These are phyloP conservation scores for Chrysochloris asiatica DNA, from an alignment of 2,113 vertebrate species.

Conservation along the genomic window DNA sequence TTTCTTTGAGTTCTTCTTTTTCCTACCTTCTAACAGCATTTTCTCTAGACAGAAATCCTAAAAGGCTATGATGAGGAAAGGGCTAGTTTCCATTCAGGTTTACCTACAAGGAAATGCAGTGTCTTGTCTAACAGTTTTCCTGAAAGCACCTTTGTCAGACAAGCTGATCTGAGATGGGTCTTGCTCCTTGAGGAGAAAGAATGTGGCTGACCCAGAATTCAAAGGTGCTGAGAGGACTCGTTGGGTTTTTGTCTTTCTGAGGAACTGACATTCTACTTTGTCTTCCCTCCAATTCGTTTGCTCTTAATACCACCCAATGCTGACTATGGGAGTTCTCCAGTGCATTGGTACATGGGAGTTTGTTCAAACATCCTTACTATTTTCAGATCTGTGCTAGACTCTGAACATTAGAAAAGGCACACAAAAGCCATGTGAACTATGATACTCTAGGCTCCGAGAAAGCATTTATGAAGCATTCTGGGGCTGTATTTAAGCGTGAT, in stretches of 20 bases:
- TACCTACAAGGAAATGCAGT: constrained; percentile 34
- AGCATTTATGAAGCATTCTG: background rate
- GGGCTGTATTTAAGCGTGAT: background rate
- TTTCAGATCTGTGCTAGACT: background rate
- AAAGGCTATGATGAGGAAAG: constrained; percentile 55
- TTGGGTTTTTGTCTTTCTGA: background rate
- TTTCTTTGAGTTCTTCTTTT: constrained; percentile 65
- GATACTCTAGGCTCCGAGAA: accelerated
- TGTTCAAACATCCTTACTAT: background rate
- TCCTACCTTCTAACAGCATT: constrained; percentile 56
- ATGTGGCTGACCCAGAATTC: background rate
- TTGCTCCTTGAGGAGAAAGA: background rate
- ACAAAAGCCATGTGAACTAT: accelerated
- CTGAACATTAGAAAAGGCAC: accelerated
- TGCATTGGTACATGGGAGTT: background rate
- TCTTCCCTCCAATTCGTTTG: too few relatives aligned
- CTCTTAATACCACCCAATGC: background rate
- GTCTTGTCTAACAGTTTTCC: background rate
- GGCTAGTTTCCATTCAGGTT: constrained; percentile 66
- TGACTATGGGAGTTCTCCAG: background rate
- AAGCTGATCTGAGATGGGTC: background rate
- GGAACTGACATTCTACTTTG: background rate
- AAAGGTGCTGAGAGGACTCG: accelerated
- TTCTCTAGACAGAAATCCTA: constrained; percentile 71
- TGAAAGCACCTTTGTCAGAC: background rate